These are phyloP conservation scores for Chesias legatella DNA, from an alignment of 2,888 invertebrate genomes.

Conservation along the genomic window DNA sequence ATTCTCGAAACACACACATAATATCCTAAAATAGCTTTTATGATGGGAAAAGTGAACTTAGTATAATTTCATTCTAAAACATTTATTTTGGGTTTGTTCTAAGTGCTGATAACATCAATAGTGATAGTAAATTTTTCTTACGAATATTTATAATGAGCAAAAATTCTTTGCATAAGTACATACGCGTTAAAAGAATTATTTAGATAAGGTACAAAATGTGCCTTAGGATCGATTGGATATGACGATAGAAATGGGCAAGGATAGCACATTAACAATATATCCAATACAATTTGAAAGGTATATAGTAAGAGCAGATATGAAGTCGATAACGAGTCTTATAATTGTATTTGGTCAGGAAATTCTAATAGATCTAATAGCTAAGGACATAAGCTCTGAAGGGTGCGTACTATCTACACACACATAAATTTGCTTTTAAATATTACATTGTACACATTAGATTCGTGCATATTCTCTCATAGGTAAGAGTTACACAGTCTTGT, in stretches of 20 bases:
- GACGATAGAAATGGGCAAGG: conserved; percentile 7
- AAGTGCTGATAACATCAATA: conserved; percentile 4
- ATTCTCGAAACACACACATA: conserved; percentile 12
- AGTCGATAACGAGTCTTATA: conserved; percentile 67
- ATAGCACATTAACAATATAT: conserved; percentile 14
- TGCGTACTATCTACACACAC: conserved; percentile 66
- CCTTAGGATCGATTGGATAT: conserved; percentile 1
- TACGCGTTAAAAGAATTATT: conserved; percentile 1
- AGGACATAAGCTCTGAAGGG: conserved; percentile 75
- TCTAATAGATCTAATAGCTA: conserved; percentile 75
- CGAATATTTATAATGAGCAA: conserved; percentile 13
- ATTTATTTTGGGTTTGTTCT: conserved; percentile 1
- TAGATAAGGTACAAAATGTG: conserved; percentile 1
- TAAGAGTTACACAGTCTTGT: conserved; percentile 72
- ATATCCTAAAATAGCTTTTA: conserved; percentile 6
- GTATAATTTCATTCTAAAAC: conserved; percentile 5
- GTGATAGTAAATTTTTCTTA: conserved; percentile 3
- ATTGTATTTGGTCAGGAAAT: conserved; percentile 77
- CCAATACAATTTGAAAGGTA: conserved; percentile 25
- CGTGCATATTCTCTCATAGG: conserved; percentile 64
- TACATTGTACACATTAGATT: conserved; percentile 44
- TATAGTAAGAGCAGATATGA: conserved; percentile 37
- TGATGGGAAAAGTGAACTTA: background rate
- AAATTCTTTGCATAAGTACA: conserved; percentile 14
- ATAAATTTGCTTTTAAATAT: conserved; percentile 54